Evolutionary conservation across 2,888 invertebrate genomes (phyloP).

Genomic region (Ariolimax columbianus): DNA sequence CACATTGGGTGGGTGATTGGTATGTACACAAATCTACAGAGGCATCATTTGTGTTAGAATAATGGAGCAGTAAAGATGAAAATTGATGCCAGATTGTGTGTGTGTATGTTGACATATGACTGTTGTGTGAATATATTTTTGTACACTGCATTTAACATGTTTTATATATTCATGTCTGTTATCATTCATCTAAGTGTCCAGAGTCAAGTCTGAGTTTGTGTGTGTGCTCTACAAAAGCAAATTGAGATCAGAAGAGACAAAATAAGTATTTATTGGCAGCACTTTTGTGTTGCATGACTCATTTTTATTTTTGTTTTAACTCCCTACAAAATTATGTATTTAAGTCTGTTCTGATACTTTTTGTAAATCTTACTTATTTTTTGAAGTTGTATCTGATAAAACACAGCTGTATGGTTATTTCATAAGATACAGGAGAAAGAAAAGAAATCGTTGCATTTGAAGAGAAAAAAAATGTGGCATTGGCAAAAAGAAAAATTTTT

Average conservation of each 20-base stretch:
- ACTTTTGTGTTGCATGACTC: conserved; percentile 28
- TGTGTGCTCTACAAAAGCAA: background rate
- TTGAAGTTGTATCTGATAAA: background rate
- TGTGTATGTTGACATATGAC: background rate
- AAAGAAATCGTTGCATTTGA: background rate
- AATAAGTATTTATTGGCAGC: conserved; percentile 19
- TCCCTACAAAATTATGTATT: background rate
- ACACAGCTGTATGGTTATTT: background rate
- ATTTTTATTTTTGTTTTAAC: background rate
- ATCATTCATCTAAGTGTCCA: conserved; percentile 44
- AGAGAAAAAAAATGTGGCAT: background rate
- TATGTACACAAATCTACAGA: background rate
- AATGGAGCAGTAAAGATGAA: background rate
- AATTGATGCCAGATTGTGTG: background rate
- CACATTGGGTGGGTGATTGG: too few species aligned
- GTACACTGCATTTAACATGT: conserved; percentile 19
- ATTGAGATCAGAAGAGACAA: conserved; percentile 16
- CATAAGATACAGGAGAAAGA: background rate
- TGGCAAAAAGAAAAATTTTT: background rate
- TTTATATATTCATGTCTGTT: conserved; percentile 28
- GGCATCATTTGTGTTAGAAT: background rate
- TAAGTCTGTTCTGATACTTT: background rate
- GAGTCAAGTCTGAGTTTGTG: background rate
- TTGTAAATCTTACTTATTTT: background rate
- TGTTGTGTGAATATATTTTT: conserved; percentile 21